phyloP scores from a whole-genome alignment of 2,113 vertebrate species.

The Herpailurus yagouaroundi region DNA sequence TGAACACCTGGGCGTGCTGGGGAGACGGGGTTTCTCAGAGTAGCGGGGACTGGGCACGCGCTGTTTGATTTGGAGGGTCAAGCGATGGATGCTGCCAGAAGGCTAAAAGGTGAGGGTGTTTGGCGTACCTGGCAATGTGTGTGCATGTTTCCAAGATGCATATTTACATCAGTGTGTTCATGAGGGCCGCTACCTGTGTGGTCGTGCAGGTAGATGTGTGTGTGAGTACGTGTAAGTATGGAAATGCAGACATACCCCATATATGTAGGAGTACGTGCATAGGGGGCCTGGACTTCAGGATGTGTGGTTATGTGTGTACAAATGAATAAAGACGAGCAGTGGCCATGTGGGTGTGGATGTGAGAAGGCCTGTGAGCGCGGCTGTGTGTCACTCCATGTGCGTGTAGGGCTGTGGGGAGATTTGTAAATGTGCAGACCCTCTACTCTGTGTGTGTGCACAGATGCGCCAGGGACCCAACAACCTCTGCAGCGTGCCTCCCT shows the following conservation, averaged over 20 bases:
- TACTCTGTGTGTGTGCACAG: not conserved
- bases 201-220: not conserved
- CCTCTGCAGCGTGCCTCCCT: not conserved
- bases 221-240: not conserved
- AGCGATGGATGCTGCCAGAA: not conserved
- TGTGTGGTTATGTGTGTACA: not conserved
- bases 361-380: not conserved
- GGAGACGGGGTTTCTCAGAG: not conserved
- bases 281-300: not conserved
- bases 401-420: not conserved
- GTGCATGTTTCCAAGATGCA: not conserved
- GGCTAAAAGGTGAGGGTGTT: too few species aligned
- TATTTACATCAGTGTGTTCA: not conserved
- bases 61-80: not conserved
- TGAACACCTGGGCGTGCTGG: accelerated
- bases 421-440: not conserved
- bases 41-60: not conserved
- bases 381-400: too few species aligned
- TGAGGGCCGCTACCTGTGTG: not conserved
- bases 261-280: accelerated
- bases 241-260: not conserved
- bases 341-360: not conserved
- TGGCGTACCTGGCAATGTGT: not conserved
- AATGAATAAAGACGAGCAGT: not conserved
- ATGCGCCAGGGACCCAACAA: accelerated